These are phyloP conservation scores for Athripsodes cinereus DNA, from an alignment of 2,888 invertebrate genomes.

Conservation along the genomic window DNA sequence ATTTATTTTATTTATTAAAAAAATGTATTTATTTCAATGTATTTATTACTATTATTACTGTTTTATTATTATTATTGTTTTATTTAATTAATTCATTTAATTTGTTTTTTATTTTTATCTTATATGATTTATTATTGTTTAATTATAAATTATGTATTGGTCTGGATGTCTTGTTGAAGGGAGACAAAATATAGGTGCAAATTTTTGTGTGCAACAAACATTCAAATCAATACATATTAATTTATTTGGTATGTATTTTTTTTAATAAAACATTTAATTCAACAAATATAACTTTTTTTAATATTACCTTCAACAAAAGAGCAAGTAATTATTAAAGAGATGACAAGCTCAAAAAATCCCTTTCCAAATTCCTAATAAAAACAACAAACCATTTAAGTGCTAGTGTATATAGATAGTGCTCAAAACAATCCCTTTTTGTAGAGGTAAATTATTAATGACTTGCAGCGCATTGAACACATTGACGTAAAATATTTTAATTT, in stretches of 20 bases:
- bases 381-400: too few species aligned
- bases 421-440: too few species aligned
- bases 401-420: too few species aligned
- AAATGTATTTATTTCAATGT: conserved; percentile 7
- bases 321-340: too few species aligned
- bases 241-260: not conserved
- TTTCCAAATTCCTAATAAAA: too few species aligned
- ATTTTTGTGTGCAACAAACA: conserved; percentile 11
- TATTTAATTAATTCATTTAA: not conserved
- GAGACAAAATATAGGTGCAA: conserved; percentile 28
- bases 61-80: not conserved
- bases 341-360: too few species aligned
- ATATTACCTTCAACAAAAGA: too few species aligned
- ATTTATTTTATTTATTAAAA: conserved; percentile 1
- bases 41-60: not conserved
- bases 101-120: not conserved
- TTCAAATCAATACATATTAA: not conserved
- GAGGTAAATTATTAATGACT: too few species aligned
- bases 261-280: not conserved
- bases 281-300: not conserved
- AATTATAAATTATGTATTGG: not conserved
- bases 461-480: too few species aligned
- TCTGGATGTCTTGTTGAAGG: conserved; percentile 5
- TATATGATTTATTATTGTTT: conserved; percentile 1
- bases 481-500: too few species aligned